phyloP scores from a whole-genome alignment of 2,888 invertebrate genomes.

The Cheilosia grossa region DNA sequence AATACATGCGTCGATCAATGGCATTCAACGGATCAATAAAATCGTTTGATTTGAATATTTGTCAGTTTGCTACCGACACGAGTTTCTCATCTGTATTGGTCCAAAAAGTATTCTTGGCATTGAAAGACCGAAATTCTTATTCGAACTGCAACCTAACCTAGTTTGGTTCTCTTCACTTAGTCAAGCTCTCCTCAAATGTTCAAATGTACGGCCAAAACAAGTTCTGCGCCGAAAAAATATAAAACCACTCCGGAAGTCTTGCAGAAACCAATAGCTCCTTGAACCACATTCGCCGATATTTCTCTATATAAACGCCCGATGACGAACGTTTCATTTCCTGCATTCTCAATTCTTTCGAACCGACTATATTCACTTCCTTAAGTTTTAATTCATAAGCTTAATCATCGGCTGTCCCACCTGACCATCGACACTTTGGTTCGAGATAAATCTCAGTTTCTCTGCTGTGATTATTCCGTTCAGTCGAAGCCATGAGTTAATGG shows the following conservation, averaged over 20 bases:
- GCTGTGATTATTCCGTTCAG: slow-evolving; percentile 40
- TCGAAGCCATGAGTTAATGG: slow-evolving; percentile 66
- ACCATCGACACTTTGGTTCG: neutral
- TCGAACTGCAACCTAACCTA: slow-evolving; percentile 40
- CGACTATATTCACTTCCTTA: slow-evolving; percentile 65
- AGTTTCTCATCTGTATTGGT: no score
- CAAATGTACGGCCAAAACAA: slow-evolving; percentile 10
- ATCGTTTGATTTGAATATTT: neutral
- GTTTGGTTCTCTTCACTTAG: neutral
- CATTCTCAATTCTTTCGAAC: slow-evolving; percentile 65
- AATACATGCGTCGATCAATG: slow-evolving; percentile 21
- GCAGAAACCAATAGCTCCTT: slow-evolving; percentile 54
- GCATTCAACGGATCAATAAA: slow-evolving; percentile 20
- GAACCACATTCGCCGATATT: slow-evolving; percentile 52
- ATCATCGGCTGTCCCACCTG: neutral
- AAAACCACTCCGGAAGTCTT: slow-evolving; percentile 47
- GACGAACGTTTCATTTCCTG: slow-evolving; percentile 54
- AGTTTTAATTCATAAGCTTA: slow-evolving; percentile 44
- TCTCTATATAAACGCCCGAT: neutral
- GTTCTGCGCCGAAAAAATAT: slow-evolving; percentile 13
- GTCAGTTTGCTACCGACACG: neutral
- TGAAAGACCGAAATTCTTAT: slow-evolving; percentile 10
- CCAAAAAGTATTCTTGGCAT: slow-evolving; percentile 48
- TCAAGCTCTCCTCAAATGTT: neutral
- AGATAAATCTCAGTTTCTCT: slow-evolving; percentile 12